A percentile compares a stretch with the other conserved stretches of the same genome.
Conservation (phyloP, 2,113 vertebrate species). For the Nesogale talazaci region DNA sequence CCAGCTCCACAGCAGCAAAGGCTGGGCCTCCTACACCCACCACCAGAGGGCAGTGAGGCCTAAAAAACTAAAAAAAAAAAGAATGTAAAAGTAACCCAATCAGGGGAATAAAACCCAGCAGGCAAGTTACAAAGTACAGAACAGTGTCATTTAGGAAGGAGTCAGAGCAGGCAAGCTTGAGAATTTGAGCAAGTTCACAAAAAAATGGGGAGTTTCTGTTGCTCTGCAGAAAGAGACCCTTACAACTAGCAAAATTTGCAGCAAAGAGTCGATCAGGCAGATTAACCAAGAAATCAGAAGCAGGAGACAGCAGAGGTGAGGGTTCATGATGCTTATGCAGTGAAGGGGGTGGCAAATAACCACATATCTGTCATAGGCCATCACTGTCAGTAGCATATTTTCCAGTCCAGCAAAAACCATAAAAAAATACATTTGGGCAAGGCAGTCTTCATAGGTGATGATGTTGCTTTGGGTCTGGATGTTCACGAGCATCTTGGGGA, state of each 20-base stretch:
- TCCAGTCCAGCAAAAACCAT: conserved; percentile 54
- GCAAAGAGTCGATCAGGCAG: conserved; percentile 57
- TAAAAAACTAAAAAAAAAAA: no score
- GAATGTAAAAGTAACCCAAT: no score
- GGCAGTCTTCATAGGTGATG: conserved; percentile 7
- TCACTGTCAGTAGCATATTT: conserved; percentile 43
- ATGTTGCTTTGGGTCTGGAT: conserved; percentile 28
- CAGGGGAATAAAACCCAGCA: conserved; percentile 68
- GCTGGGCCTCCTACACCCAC: no score
- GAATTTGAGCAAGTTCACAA: conserved; percentile 72
- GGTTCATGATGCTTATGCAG: conserved; percentile 52
- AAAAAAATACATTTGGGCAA: conserved; percentile 66
- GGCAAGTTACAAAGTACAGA: conserved; percentile 60
- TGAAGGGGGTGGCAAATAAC: neutral
- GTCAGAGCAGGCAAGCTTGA: conserved; percentile 73
- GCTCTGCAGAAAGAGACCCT: conserved; percentile 62
- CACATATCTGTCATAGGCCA: conserved; percentile 57
- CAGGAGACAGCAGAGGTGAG: conserved; percentile 27
- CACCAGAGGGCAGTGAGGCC: no score
- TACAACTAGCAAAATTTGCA: conserved; percentile 64
- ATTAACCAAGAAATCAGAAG: conserved; percentile 58
- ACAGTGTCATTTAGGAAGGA: conserved; percentile 52
- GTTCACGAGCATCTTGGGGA: conserved; percentile 54
- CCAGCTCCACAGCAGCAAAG: no score
- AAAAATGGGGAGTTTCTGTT: conserved; percentile 70